phyloP scores from a whole-genome alignment of 2,888 invertebrate genomes.

The Sycophila texana region DNA sequence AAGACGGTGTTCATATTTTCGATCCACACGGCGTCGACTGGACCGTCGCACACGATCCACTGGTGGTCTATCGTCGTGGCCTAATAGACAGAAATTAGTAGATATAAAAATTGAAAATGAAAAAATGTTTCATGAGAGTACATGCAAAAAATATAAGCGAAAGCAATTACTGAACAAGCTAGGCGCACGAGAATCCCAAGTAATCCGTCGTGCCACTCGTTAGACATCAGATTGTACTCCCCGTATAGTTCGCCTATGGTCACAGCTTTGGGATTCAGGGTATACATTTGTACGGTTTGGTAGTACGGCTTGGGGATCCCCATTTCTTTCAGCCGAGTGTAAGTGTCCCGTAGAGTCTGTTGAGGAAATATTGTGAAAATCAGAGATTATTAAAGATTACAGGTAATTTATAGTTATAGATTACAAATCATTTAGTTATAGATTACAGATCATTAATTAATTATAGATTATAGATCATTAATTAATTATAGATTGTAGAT shows the following conservation, averaged over 20 bases:
- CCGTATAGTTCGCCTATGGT: conserved; percentile 93
- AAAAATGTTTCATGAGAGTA: neutral
- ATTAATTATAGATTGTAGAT: neutral
- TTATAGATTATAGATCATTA: neutral
- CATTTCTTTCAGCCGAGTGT: conserved; percentile 81
- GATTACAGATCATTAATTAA: neutral
- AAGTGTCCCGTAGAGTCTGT: conserved; percentile 84
- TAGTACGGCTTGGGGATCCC: conserved; percentile 79
- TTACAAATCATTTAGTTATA: neutral
- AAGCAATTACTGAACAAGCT: conserved; percentile 77
- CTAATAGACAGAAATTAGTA: conserved; percentile 62
- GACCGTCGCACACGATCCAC: conserved; percentile 94
- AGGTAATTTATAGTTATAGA: neutral
- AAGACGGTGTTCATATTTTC: conserved; percentile 95
- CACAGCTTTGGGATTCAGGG: conserved; percentile 92
- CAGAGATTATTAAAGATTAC: neutral
- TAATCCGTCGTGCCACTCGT: conserved; percentile 94
- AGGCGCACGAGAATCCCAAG: conserved; percentile 83
- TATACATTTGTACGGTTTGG: conserved; percentile 85
- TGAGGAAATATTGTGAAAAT: conserved; percentile 48
- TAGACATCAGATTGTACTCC: conserved; percentile 87
- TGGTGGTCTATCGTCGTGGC: conserved; percentile 84
- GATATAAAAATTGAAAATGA: too few species aligned
- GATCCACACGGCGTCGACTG: conserved; percentile 95
- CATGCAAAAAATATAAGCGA: neutral